Evolutionary conservation across 2,888 invertebrate species (phyloP).

Genomic region (Polydrusus pterygomalis): DNA sequence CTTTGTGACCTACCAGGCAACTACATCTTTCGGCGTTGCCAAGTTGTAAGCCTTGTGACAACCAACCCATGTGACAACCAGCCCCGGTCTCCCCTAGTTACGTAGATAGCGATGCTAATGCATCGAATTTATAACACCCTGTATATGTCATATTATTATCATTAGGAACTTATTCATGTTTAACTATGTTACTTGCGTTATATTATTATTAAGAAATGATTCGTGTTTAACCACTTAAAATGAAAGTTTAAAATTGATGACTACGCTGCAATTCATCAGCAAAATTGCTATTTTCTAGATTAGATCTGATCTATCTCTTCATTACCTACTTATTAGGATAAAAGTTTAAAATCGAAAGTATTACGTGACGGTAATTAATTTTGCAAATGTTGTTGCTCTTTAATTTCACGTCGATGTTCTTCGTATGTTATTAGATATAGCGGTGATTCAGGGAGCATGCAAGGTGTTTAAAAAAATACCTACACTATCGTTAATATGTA

Average conservation of each 20-base stretch:
- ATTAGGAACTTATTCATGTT: constrained; percentile 21
- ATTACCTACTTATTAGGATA: constrained; percentile 28
- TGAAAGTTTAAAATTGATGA: constrained; percentile 45
- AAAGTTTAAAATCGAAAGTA: constrained; percentile 35
- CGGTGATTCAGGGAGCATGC: neutral
- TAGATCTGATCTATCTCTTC: constrained; percentile 27
- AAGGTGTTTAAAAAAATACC: no score
- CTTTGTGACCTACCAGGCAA: no score
- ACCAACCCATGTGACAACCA: no score
- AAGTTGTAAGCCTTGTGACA: no score
- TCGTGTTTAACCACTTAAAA: constrained; percentile 33
- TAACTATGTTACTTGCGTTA: neutral
- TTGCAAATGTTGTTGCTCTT: constrained; percentile 15
- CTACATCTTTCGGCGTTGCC: no score
- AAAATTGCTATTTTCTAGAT: constrained; percentile 15
- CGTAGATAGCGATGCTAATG: no score
- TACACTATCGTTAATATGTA: no score
- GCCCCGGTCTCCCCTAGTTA: no score
- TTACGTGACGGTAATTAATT: constrained; percentile 38
- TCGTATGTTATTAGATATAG: constrained; percentile 2
- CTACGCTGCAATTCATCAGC: constrained; percentile 30
- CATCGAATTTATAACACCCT: no score
- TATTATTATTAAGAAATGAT: neutral
- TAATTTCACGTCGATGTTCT: neutral
- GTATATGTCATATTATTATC: no score